These are phyloP conservation scores for Halcyon malimbica DNA, from an alignment of 2,113 vertebrate species.

Conservation along the genomic window DNA sequence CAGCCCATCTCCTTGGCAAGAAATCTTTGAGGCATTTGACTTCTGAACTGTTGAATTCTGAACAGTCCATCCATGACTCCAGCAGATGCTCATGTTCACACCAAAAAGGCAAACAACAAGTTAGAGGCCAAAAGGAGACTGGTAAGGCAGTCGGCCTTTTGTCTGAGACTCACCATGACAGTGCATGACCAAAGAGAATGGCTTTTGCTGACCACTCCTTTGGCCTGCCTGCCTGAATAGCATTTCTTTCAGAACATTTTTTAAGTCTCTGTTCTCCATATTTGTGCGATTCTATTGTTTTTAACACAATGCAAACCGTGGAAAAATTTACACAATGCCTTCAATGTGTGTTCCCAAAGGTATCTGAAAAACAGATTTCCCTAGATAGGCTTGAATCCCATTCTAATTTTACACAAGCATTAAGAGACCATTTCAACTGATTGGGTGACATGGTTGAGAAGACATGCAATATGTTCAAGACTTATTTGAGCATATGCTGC, in stretches of 20 bases:
- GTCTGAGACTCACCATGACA: background rate
- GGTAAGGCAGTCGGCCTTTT: accelerated
- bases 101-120: background rate
- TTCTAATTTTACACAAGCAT: conserved; percentile 68
- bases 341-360: conserved; percentile 26
- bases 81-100: background rate
- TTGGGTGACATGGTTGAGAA: conserved; percentile 71
- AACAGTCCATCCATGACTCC: background rate
- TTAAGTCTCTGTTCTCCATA: background rate
- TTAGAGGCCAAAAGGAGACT: background rate
- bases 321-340: background rate
- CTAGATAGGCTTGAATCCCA: conserved; percentile 61
- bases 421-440: conserved; percentile 69
- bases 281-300: background rate
- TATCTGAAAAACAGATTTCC: conserved; percentile 60
- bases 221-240: background rate
- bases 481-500: conserved; percentile 56
- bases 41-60: background rate
- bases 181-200: background rate
- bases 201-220: background rate
- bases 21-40: background rate
- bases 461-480: conserved; percentile 64
- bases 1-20: background rate
- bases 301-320: background rate
- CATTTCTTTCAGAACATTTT: background rate